Base-by-base conservation (phyloP, 2,113 vertebrate species). In the Panurus biarmicus region DNA sequence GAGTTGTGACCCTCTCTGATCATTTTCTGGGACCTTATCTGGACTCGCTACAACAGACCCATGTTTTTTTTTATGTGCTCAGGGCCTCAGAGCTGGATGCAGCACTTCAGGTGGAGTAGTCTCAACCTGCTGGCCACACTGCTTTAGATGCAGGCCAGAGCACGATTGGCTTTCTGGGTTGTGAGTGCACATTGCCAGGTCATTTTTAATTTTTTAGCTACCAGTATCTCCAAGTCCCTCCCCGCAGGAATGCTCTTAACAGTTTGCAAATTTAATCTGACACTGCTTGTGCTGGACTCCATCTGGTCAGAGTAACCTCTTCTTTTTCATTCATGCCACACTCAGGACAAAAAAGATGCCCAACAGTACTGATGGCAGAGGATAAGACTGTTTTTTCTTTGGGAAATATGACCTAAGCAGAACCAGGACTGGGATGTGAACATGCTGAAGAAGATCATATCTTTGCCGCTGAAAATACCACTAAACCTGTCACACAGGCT, bases 91-190 rank as follows among this genome's bases (percentile, higher is more conserved):
- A 67, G 42, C 11, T 25, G 31, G 31, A 61, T 60, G 29, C 12
- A 80, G 35, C 33, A 50, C 15, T 48, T 31, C 35, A 60, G 58
- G 12, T 47, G 6, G 8, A 25, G 8, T 45, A 24, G 40, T 2
- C 38, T 77, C 3, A 7, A 8, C 22, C 47, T 45, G 24, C 40
- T 76, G 51, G 33, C 14, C 28, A 33, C 0, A 0, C 15, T 71
- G 14, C 45, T 88, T 50, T 50, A 54, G 38, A 56, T 66, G 69
- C 47, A 80, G 40, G 18, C 33, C 45, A 61, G 47, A 33, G 33
- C 7, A 54, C 0, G 0, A 35, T 0, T 67, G 18, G 10, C 24
- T 22, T 90, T 53, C 58, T 72, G n/a, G 11, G 23, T 3, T 54
- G 19, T 6, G 1, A 64, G 44, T 1, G 1, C 23, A 78, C 25